Evolutionary conservation across 2,888 invertebrate genomes (phyloP).

Genomic region (Lasioglossum villosulum): DNA sequence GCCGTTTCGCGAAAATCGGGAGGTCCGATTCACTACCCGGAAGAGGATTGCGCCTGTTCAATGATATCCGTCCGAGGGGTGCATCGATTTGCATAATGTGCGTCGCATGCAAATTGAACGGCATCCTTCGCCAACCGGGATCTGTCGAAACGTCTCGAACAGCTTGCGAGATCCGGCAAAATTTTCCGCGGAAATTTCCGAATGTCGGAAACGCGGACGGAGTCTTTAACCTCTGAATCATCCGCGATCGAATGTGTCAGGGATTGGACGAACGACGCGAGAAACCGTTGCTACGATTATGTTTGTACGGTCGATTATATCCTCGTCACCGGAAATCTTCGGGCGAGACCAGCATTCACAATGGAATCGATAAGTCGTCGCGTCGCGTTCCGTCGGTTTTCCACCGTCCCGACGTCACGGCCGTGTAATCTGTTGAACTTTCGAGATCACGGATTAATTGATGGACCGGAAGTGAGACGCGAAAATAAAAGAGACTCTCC

Average conservation of each 20-base stretch:
- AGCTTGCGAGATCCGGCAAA: slow-evolving; percentile 22
- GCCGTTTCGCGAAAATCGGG: slow-evolving; percentile 30
- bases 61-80: slow-evolving; percentile 53
- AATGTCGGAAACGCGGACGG: slow-evolving; percentile 1
- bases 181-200: slow-evolving; percentile 62
- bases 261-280: neutral
- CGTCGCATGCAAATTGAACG: slow-evolving; percentile 75
- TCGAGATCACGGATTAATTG: neutral
- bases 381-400: neutral
- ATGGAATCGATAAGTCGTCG: neutral
- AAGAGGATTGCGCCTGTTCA: slow-evolving; percentile 35
- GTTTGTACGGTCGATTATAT: neutral
- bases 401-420: neutral
- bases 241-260: neutral
- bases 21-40: slow-evolving; percentile 11
- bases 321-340: slow-evolving; percentile 1
- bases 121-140: slow-evolving; percentile 19
- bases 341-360: neutral
- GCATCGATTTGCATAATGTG: slow-evolving; percentile 76
- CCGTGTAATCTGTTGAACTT: neutral
- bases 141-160: slow-evolving; percentile 26
- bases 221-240: slow-evolving; percentile 11
- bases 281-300: neutral
- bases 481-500: neutral
- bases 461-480: neutral